Base-by-base conservation (phyloP, 2,888 invertebrate species). In the Eilema depressum region DNA sequence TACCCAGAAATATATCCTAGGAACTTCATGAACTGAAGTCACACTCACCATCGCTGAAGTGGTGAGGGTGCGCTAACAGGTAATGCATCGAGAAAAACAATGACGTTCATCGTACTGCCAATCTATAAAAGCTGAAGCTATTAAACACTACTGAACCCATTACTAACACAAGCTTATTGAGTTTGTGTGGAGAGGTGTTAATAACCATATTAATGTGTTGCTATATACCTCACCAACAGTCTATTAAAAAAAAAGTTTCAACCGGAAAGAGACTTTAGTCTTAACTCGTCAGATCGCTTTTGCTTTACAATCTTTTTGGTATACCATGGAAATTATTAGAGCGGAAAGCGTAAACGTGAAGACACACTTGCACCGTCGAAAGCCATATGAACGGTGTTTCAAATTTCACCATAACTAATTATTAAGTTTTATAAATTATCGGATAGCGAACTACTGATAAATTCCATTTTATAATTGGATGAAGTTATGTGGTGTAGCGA, bases 351-450 rank as follows among this genome's bases (percentile, higher is more conserved):
- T 28, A 60, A 41, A 60, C 41, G 41, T 63, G 23, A 57, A 56
- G 23, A 33, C 59, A 33, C 59, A 66, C 37, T 62, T 47, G 25
- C 23, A 26, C 23, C n/a, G 47, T 68, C 60, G 30, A 30, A 53
- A 68, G 28, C 53, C 67, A 68, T 28, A 47, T 53, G 30, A 63
- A 33, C 62, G 33, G 30, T 37, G 37, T 30, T 66, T 37, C 53
- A 53, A 68, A 53, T 68, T 62, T 30, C 62, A 62, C 61, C 67
- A 68, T 62, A 62, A 68, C 67, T 68, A 61, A 68, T 68, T 68
- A 68, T 30, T 61, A 33, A 61, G 20, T 59, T 47, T 66, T 60
- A 66, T 60, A 41, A 66, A 59, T 66, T 60, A 37, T 66, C 37
- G 66, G 25, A 59, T 59, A 57, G 37, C n/a, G 59, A 57, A 57